Percentiles rank a stretch among this genome's conserved stretches.
Conservation (phyloP, 2,797 vertebrate species). For the Salarias fasciatus region DNA sequence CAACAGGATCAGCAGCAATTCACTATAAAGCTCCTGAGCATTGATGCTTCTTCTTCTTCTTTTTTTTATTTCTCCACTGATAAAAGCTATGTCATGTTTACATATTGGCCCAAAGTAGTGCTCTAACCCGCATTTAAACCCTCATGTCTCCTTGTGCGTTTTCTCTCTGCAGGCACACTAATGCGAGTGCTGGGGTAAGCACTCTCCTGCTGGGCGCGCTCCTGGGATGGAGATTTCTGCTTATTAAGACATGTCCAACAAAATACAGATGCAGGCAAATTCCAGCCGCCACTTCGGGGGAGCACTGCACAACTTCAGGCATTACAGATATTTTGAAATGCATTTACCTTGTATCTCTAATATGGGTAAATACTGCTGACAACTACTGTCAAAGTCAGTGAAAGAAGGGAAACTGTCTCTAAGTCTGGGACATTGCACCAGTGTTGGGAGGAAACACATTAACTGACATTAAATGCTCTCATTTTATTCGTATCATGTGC, state of each 20-base stretch:
- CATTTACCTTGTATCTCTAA: not conserved
- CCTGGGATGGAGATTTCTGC: slow-evolving; percentile 58
- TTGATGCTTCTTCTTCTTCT: not conserved
- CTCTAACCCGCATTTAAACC: slow-evolving; percentile 35
- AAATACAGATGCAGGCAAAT: slow-evolving; percentile 51
- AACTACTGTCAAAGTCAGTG: not conserved
- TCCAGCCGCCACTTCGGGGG: slow-evolving; percentile 36
- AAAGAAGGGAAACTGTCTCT: not conserved
- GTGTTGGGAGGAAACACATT: too few relatives aligned
- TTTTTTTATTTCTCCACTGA: not conserved
- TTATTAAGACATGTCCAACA: slow-evolving; percentile 61
- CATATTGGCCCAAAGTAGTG: slow-evolving; percentile 4
- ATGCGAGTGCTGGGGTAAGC: slow-evolving; percentile 44
- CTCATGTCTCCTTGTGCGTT: not conserved
- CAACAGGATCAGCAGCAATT: too few relatives aligned
- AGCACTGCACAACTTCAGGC: slow-evolving; percentile 13
- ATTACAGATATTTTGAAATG: slow-evolving; percentile 29
- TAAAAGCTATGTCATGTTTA: slow-evolving; percentile 28
- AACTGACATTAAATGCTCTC: too few relatives aligned
- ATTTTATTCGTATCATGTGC: too few relatives aligned
- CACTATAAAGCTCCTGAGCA: too few relatives aligned
- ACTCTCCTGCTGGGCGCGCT: slow-evolving; percentile 44
- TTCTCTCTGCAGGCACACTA: slow-evolving; percentile 12
- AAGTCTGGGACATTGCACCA: too few relatives aligned
- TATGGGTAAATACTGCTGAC: not conserved